Evolutionary conservation across 2,113 vertebrate species (phyloP).

Genomic region (Rhineura floridana): DNA sequence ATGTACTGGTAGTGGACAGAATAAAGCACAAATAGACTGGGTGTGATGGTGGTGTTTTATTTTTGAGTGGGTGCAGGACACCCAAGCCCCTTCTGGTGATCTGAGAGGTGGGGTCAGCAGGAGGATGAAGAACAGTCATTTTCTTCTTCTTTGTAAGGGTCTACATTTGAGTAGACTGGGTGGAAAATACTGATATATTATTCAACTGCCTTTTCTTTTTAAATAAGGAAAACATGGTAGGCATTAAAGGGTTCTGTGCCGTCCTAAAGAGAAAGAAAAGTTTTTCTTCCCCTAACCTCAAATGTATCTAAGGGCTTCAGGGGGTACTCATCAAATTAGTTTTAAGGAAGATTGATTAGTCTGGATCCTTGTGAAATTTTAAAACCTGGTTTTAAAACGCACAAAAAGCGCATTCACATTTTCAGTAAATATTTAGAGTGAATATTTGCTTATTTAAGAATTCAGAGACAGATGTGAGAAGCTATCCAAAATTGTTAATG

Average conservation of each 20-base stretch:
- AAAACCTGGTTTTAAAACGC: background rate
- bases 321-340: background rate
- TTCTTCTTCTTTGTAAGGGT: too few relatives aligned
- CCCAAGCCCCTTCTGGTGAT: too few relatives aligned
- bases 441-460: background rate
- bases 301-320: background rate
- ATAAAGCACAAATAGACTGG: too few relatives aligned
- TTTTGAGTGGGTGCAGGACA: too few relatives aligned
- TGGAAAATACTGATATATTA: too few relatives aligned
- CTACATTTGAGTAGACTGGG: too few relatives aligned
- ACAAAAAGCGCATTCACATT: background rate
- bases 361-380: background rate
- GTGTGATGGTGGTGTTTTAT: too few relatives aligned
- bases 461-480: background rate
- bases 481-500: background rate
- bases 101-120: too few relatives aligned
- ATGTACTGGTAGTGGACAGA: too few relatives aligned
- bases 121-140: too few relatives aligned
- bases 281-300: background rate
- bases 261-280: background rate
- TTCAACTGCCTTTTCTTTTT: too few relatives aligned
- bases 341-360: background rate
- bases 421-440: background rate
- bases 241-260: background rate
- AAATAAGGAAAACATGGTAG: background rate